Evolutionary conservation across 2,888 invertebrate genomes (phyloP).

Genomic region (Kryphioiulus occultus): DNA sequence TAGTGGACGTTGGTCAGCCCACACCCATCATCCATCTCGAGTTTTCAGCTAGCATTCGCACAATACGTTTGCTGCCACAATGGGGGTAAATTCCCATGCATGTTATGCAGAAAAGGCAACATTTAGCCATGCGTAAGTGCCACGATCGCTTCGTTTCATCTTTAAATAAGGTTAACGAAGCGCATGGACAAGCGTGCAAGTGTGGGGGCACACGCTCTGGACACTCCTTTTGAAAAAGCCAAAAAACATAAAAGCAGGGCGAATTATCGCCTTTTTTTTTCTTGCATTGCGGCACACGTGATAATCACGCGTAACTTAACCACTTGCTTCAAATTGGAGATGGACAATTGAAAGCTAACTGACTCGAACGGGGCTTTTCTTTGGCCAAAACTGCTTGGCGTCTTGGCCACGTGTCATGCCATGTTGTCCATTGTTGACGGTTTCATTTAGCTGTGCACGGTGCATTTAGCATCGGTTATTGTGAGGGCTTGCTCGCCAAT

Average conservation of each 20-base stretch:
- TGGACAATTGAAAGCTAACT: constrained; percentile 33
- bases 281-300: not conserved
- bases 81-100: not conserved
- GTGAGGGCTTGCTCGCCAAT: not conserved
- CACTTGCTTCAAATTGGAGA: not conserved
- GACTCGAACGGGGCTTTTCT: constrained; percentile 27
- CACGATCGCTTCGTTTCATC: constrained; percentile 15
- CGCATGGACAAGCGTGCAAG: constrained; percentile 2
- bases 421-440: not conserved
- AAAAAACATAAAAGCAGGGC: not conserved
- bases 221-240: not conserved
- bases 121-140: constrained; percentile 16
- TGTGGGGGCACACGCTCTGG: not conserved
- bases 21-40: constrained; percentile 15
- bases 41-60: not conserved
- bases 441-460: not conserved
- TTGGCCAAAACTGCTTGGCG: not conserved
- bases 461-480: constrained; percentile 18
- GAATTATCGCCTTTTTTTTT: not conserved
- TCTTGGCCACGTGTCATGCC: not conserved
- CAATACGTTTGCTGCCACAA: not conserved
- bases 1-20: not conserved
- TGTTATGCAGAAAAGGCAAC: not conserved
- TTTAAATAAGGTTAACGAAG: constrained; percentile 19
- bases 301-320: constrained; percentile 17